Evolutionary conservation across 2,888 invertebrate genomes (phyloP), one percentile per base, ranked within the genome.

Genomic region (Quadroppia sp.): DNA sequence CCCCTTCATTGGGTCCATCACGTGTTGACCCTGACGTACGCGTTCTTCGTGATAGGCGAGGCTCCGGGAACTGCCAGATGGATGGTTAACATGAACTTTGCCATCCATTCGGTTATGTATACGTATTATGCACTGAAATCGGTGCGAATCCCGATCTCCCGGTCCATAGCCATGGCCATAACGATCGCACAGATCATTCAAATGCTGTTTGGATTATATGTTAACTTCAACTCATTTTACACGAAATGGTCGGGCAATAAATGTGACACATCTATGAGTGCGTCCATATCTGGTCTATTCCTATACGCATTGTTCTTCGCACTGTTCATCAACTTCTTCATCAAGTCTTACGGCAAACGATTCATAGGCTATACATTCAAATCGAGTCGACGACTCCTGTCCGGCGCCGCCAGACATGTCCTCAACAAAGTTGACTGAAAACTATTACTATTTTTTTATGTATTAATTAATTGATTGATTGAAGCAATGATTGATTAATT

Each of bases 1-100:
- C 95, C 95, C 85, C 87, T 95, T 71, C 92, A 96, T 83, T 96
- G 95, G 95, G 95, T 95, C 83, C 95, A 96, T 82, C 95, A 96
- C 85, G 92, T 94, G 81, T 94, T 94, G 42, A 95, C 95, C 72
- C 87, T 95, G 77, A 59, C 72, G 1, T 64, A 56, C 59, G 87
- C 95, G 72, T 95, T 95, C 85, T 90, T 92, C 20, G 95, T 94
- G 94, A 94, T 90, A 85, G 90, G 79, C 53, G 89, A 64, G 87
- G 77, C 92, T 72, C 80, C 81, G 75, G 81, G 81, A 76, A 82
- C 81, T 45, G 81, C 82, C 45, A 87, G 94, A 78, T 94, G 94
- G 94, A 94, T 93, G 85, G 90, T 94, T 80, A 91, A 92, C 74
- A 93, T 94, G 92, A 94, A 94, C 85, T 94, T 92, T 82, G 90